Percentiles rank a stretch among this genome's conserved stretches.
phyloP scores from a whole-genome alignment of 2,113 vertebrate species.

The Melanotaenia duboulayi region DNA sequence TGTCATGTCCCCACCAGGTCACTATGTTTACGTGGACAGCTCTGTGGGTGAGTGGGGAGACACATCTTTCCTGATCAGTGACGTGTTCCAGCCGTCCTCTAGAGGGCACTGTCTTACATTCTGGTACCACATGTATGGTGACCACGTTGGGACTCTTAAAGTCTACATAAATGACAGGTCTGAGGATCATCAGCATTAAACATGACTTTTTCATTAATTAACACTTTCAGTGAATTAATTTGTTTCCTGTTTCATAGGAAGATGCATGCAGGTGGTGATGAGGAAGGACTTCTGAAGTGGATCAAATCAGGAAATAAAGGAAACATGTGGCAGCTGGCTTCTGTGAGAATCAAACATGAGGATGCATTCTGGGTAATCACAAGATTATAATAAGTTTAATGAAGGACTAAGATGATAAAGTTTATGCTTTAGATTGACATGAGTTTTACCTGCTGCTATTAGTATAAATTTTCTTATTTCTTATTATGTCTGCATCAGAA shows the following conservation, averaged over 20 bases:
- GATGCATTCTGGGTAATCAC: conserved; percentile 80
- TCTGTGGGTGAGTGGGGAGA: conserved; percentile 74
- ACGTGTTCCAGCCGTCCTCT: conserved; percentile 68
- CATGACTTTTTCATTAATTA: background rate
- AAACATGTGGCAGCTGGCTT: conserved; percentile 68
- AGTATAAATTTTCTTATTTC: too few relatives aligned
- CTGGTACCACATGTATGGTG: conserved; percentile 81
- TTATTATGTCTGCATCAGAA: too few relatives aligned
- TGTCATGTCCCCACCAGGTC: conserved; percentile 57
- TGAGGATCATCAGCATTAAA: background rate
- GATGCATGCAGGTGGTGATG: conserved; percentile 49
- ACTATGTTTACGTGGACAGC: conserved; percentile 81
- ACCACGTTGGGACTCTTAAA: conserved; percentile 70
- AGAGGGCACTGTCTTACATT: conserved; percentile 78
- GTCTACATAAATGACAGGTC: conserved; percentile 76
- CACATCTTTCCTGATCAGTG: conserved; percentile 71
- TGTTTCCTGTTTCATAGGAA: conserved; percentile 48
- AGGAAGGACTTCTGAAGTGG: conserved; percentile 71
- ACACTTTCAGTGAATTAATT: background rate
- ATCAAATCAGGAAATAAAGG: conserved; percentile 67
- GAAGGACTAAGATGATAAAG: background rate
- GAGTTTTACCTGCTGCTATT: too few relatives aligned
- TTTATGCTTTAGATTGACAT: background rate
- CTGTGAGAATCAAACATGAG: conserved; percentile 48
- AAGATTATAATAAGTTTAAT: background rate